Evolutionary conservation across 23 tunicate genomes (phyloP), one percentile per base, ranked within the genome.

Genomic region (Aplidium turbinatum): DNA sequence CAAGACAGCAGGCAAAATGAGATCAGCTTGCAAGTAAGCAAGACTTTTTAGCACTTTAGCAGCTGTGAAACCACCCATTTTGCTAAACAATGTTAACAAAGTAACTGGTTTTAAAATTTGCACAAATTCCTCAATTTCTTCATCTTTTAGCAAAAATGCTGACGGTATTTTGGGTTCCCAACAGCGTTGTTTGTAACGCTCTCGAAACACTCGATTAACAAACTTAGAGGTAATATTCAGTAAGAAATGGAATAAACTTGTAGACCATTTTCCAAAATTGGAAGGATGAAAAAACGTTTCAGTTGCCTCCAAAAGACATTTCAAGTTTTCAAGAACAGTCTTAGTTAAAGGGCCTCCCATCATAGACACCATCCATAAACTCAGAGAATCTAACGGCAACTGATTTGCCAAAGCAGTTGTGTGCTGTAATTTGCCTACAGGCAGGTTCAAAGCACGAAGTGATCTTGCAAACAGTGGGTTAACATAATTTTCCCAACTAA

Each of bases 281-380:
- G 91, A 79, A 35, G 97, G 97, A 53, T 91, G 82, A 56, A 70
- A 91, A 60, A 65, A 91, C 0, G 97, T 67, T 67, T 79, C 92
- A 65, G 89, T 63, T 1, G 90, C 70, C n/a, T 91, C 72, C 31
- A 84, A 63, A 47, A 91, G 36, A 13, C 31, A 6, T 46, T 66
- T 71, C 13, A 91, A 38, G 31, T 91, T 82, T 22, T 84, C 27
- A 56, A 91, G 35, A 3, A 91, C 57, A 22, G 30, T 27, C 47
- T 68, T 54, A 2, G 91, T 74, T 18, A 64, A 42, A 6, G 70
- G 70, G 0, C 97, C 80, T 26, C 97, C 97, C 6, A 91, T 31
- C 97, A 91, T 91, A 19, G 82, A 70, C 5, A 91, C 73, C 4
- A 84, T 78, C 86, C 86, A 91, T 29, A 68, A 70, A 33, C 81